Conservation (phyloP, 30 jellyfish, hydroid and myxozoan species). For the Pelagia noctiluca region DNA sequence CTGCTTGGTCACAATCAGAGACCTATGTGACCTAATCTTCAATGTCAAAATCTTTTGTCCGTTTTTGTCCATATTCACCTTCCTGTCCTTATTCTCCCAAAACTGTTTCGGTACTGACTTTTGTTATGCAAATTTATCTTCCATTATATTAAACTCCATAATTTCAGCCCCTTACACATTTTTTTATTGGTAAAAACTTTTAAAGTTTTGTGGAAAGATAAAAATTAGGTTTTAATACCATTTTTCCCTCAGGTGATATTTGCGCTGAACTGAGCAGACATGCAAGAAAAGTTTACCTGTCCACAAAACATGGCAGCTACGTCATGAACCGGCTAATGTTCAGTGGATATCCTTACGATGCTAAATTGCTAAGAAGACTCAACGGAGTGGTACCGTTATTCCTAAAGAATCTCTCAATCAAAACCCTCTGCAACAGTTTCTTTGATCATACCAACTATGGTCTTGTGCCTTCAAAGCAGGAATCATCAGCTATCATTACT, state of each 20-base stretch:
- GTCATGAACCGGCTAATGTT: slow-evolving; percentile 20
- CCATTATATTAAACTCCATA: no score
- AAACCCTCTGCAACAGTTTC: slow-evolving; percentile 9
- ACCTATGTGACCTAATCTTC: no score
- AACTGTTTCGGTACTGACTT: no score
- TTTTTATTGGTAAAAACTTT: not conserved
- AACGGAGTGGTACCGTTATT: slow-evolving; percentile 13
- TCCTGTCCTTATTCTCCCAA: no score
- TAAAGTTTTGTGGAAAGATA: not conserved
- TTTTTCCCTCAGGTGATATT: slow-evolving; percentile 67
- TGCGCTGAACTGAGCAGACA: slow-evolving; percentile 72
- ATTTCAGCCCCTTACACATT: not conserved
- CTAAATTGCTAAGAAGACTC: slow-evolving; percentile 16
- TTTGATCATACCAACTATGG: slow-evolving; percentile 64
- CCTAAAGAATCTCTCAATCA: not conserved
- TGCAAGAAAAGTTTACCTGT: slow-evolving; percentile 51
- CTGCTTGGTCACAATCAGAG: no score
- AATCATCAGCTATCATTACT: not conserved
- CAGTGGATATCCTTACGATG: slow-evolving; percentile 75
- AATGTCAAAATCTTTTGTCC: no score
- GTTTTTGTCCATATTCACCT: no score
- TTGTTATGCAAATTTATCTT: no score
- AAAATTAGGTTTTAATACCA: not conserved
- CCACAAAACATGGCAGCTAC: slow-evolving; percentile 70
- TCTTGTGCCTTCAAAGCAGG: slow-evolving; percentile 11